Conservation (phyloP, 2,888 invertebrate species). For the Campoplex nolae region DNA sequence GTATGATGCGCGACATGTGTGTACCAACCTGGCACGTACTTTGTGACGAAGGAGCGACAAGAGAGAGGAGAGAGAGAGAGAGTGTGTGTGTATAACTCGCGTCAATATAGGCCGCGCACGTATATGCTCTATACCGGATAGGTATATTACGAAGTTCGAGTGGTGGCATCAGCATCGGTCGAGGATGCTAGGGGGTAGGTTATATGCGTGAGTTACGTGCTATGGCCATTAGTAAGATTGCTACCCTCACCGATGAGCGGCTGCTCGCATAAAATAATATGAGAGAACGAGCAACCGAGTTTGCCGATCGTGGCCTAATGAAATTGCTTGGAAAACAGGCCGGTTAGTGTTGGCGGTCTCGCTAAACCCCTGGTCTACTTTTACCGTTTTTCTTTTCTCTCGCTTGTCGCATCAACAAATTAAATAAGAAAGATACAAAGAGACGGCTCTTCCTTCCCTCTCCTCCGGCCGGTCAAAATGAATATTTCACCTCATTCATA, state of each 20-base stretch:
- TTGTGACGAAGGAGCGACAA: constrained; percentile 57
- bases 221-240: constrained; percentile 80
- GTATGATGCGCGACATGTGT: constrained; percentile 60
- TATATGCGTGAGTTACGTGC: constrained; percentile 68
- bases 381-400: neutral
- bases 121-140: constrained; percentile 30
- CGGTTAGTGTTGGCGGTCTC: constrained; percentile 47
- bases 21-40: constrained; percentile 58
- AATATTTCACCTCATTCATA: constrained; percentile 48
- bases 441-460: neutral
- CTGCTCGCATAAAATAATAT: constrained; percentile 77
- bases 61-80: neutral
- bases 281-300: constrained; percentile 50
- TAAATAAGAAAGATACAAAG: constrained; percentile 54
- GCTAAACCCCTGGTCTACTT: constrained; percentile 5
- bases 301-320: constrained; percentile 78
- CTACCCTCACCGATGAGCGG: constrained; percentile 75
- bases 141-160: constrained; percentile 65
- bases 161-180: constrained; percentile 64
- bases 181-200: constrained; percentile 54
- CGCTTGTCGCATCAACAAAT: constrained; percentile 64
- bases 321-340: constrained; percentile 79
- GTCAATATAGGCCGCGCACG: constrained; percentile 51
- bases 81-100: neutral
- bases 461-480: constrained; percentile 1